Percentiles rank a stretch among this genome's conserved stretches.
Evolutionary conservation across 2,888 invertebrate species (phyloP).

Genomic region (Spisula subtruncata): DNA sequence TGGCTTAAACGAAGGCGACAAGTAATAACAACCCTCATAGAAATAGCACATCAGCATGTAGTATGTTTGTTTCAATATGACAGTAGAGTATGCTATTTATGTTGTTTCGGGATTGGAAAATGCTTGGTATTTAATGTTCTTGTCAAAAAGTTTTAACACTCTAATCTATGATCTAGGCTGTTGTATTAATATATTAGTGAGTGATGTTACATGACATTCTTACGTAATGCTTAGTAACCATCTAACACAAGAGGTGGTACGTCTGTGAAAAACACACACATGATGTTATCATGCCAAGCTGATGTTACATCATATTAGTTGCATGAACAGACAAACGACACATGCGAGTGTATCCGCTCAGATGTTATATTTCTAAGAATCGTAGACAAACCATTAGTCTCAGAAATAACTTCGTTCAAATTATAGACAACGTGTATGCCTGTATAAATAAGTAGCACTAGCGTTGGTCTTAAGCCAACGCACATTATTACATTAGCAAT

Average conservation of each 20-base stretch:
- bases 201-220: neutral
- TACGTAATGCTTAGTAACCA: neutral
- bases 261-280: neutral
- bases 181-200: neutral
- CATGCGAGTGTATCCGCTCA: neutral
- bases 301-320: too few species aligned
- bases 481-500: neutral
- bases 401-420: neutral
- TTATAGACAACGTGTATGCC: neutral
- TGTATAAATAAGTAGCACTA: neutral
- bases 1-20: too few species aligned
- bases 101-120: neutral
- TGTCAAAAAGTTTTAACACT: neutral
- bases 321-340: too few species aligned
- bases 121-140: neutral
- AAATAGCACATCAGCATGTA: neutral
- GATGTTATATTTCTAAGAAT: neutral
- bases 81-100: too few species aligned
- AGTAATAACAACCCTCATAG: too few species aligned
- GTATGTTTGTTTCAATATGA: too few species aligned
- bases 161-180: too few species aligned
- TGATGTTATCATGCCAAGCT: conserved; percentile 1
- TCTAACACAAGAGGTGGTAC: neutral
- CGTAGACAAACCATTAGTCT: conserved; percentile 6
- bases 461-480: neutral